phyloP scores from a whole-genome alignment of 23 tunicate genomes.

The Halocynthia aurantium region DNA sequence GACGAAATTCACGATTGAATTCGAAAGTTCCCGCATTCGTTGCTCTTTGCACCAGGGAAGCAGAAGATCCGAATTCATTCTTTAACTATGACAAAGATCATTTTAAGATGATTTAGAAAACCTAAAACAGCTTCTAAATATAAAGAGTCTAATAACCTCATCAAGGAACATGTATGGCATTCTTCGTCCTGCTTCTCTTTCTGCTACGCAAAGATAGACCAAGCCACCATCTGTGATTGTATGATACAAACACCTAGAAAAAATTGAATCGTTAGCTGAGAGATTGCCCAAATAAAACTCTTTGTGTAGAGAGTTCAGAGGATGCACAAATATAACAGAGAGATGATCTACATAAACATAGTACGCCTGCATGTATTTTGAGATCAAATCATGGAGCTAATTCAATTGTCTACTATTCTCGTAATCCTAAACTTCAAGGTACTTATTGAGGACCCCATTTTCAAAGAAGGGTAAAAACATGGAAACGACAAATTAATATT shows the following conservation, averaged over 20 bases:
- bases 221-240: conserved; percentile 63
- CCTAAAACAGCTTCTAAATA: neutral
- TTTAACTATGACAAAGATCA: conserved; percentile 33
- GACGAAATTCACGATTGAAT: conserved; percentile 70
- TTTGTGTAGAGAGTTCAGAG: no score
- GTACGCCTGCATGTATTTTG: no score
- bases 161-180: conserved; percentile 71
- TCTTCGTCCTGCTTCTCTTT: conserved; percentile 66
- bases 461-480: no score
- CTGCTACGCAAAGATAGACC: conserved; percentile 63
- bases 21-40: conserved; percentile 51
- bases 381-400: no score
- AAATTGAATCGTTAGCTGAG: neutral
- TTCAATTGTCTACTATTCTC: no score
- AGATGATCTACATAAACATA: no score
- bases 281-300: no score
- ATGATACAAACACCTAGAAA: conserved; percentile 38
- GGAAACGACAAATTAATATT: no score
- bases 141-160: conserved; percentile 28
- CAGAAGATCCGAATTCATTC: conserved; percentile 30
- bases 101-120: neutral
- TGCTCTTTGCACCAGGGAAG: conserved; percentile 45
- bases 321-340: no score
- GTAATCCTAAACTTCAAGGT: no score
- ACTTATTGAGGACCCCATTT: no score